Conservation (phyloP, 2,888 invertebrate species). For the Girardia tigrina region DNA sequence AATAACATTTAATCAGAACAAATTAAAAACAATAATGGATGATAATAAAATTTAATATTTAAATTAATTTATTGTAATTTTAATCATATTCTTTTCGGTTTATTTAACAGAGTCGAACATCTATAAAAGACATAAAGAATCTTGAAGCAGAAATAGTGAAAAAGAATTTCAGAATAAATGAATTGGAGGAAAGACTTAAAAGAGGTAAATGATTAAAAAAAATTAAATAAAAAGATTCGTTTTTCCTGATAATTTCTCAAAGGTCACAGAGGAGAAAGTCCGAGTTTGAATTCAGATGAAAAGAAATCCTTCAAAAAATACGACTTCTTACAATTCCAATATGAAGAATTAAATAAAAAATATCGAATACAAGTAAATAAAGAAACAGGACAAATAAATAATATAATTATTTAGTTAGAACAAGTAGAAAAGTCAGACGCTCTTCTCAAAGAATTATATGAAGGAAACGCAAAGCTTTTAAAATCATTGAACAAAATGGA, state of each 20-base stretch:
- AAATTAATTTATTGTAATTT: too few relatives aligned
- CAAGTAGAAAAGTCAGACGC: not conserved
- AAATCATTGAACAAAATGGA: not conserved
- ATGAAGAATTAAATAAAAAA: not conserved
- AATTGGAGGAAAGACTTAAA: not conserved
- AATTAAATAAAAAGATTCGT: not conserved
- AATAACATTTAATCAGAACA: too few relatives aligned
- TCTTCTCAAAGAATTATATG: conserved; percentile 6
- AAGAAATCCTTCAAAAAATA: conserved; percentile 9
- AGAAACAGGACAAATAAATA: not conserved
- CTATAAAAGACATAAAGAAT: not conserved
- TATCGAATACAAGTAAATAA: not conserved
- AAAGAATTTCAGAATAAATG: not conserved
- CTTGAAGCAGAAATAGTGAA: not conserved
- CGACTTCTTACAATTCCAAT: not conserved
- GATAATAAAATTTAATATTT: too few relatives aligned
- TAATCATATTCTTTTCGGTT: too few relatives aligned
- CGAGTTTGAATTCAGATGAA: not conserved
- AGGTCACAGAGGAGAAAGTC: too few relatives aligned
- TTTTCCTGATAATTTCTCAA: too few relatives aligned
- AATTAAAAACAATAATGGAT: too few relatives aligned
- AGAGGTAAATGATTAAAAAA: not conserved
- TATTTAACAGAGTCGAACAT: not conserved
- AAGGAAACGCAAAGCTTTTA: not conserved
- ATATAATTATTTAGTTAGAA: not conserved